Evolutionary conservation across 37 sponge, comb jelly and placozoan genomes (phyloP), one percentile per base, ranked within the genome.

Genomic region (Aphrocallistes beatrix): DNA sequence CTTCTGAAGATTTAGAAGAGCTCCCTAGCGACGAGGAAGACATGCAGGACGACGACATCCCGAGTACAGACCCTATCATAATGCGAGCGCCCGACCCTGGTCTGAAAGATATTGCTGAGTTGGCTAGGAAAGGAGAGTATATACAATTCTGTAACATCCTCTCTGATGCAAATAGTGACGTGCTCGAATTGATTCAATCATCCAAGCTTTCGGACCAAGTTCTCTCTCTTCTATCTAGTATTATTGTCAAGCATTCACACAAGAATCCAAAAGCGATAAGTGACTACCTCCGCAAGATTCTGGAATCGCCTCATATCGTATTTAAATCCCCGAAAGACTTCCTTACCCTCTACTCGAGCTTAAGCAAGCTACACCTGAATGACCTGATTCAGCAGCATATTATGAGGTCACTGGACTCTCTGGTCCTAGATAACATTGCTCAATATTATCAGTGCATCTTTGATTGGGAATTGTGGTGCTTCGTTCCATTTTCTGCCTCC

Each of bases 401-500:
- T 0, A 38, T 37, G 1, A 13, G 23, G 10, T 3, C 87, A 39
- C 9, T 90, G n/a, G 32, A 36, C 19, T 16, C n/a, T 23, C 16
- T 90, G 1, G 39, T 83, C 19, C 23, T 84, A 37, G 37, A 50
- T 10, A 36, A 39, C 23, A 36, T 51, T 30, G 50, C 83, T 1
- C 84, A 86, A 34, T 91, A 89, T 36, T 28, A 87, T 36, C 87
- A 88, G 0, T 37, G 36, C 9, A 47, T 86, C 32, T 38, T n/a
- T 0, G 25, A 83, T 0, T 92, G 92, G 92, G 0, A 92, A 34
- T 39, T 32, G 82, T 92, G 89, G 92, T 89, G 39, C 42, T 89
- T 69, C 51, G 36, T 92, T 0, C 84, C 88, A 38, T 40, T 30
- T 30, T 86, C 48, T 0, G 0, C 36, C 13, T 86, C 92, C 38